Percentiles rank a stretch among this genome's conserved stretches.
Evolutionary conservation across 2,113 vertebrate species (phyloP).

Genomic region (Engystomops pustulosus): DNA sequence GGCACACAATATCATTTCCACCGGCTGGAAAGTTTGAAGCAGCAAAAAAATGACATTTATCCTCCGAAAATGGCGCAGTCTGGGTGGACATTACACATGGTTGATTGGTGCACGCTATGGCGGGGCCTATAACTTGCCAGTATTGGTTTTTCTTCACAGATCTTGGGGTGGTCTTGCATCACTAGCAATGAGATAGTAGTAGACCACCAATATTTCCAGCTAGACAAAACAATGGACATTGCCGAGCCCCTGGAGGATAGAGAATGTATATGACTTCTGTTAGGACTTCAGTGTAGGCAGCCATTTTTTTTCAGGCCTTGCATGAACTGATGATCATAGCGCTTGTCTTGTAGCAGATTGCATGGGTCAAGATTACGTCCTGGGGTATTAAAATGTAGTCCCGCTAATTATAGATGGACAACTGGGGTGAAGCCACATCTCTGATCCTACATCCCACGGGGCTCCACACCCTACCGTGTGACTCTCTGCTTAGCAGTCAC

Average conservation of each 20-base stretch:
- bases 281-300: neutral
- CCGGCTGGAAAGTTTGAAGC: conserved; percentile 22
- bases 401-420: neutral
- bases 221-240: neutral
- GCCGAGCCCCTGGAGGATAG: neutral
- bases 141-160: neutral
- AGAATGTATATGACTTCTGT: neutral
- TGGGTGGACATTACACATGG: neutral
- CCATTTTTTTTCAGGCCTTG: neutral
- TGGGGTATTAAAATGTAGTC: neutral
- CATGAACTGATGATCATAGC: neutral
- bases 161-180: neutral
- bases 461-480: neutral
- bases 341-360: neutral
- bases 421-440: neutral
- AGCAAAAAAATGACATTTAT: neutral
- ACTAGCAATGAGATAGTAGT: neutral
- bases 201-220: neutral
- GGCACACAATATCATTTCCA: neutral
- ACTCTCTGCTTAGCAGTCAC: neutral
- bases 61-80: neutral
- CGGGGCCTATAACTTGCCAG: neutral
- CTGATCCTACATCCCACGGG: neutral
- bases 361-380: neutral
- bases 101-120: neutral